Conservation (phyloP, 2,888 invertebrate genomes). For the Blera fallax region DNA sequence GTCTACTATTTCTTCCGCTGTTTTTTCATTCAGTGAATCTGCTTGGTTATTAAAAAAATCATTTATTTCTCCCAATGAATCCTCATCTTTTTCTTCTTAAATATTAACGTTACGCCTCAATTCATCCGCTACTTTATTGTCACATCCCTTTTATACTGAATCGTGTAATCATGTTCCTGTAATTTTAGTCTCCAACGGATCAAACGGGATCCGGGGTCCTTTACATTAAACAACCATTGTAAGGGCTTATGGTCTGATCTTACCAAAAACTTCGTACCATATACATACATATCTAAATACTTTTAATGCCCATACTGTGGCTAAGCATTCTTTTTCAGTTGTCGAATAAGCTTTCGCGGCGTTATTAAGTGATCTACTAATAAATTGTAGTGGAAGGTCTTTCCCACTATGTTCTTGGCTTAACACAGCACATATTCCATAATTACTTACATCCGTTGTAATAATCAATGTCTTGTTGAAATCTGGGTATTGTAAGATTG, state of each 20-base stretch:
- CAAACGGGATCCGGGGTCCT: background rate
- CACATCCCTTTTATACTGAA: background rate
- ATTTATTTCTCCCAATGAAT: no score
- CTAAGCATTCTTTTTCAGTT: background rate
- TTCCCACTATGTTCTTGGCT: background rate
- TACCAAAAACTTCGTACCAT: conserved; percentile 1
- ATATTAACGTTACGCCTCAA: background rate
- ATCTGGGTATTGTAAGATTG: conserved; percentile 8
- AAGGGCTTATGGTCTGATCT: background rate
- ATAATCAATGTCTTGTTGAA: background rate
- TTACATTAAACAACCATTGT: background rate
- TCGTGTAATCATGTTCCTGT: background rate
- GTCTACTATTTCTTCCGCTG: no score
- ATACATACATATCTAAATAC: no score
- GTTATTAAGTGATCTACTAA: conserved; percentile 12
- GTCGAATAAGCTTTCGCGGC: background rate
- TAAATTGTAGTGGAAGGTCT: background rate
- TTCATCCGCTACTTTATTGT: background rate
- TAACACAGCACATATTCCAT: background rate
- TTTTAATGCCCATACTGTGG: conserved; percentile 2
- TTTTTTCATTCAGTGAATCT: no score
- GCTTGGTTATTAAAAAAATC: background rate
- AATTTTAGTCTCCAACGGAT: background rate
- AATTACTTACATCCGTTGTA: conserved; percentile 28
- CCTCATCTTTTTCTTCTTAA: background rate